Evolutionary conservation across 1,140 invertebrate species (phyloP).

Genomic region (Neoseiulus cucumeris): DNA sequence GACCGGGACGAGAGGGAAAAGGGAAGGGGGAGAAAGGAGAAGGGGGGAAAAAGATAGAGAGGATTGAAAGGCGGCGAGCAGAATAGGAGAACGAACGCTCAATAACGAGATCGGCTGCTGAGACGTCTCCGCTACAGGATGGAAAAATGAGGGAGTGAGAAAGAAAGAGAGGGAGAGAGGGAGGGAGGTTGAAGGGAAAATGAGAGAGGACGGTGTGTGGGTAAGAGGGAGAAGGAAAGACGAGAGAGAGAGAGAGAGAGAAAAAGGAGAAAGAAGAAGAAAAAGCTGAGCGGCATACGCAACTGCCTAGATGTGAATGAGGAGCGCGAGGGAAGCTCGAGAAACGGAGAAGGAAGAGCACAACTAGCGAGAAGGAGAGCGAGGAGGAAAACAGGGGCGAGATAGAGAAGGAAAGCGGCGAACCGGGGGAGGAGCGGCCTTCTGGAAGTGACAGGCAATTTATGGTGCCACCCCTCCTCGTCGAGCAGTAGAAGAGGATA

Average conservation of each 20-base stretch:
- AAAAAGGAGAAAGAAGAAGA: not conserved
- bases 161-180: constrained; percentile 9
- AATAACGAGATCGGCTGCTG: too few species aligned
- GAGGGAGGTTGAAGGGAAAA: not conserved
- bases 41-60: not conserved
- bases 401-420: not conserved
- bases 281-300: not conserved
- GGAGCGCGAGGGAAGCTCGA: not conserved
- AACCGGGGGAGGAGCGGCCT: not conserved
- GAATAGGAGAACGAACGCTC: too few species aligned
- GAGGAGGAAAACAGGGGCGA: constrained; percentile 3
- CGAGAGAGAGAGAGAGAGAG: not conserved
- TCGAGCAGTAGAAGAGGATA: not conserved
- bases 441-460: constrained; percentile 11
- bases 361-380: constrained; percentile 7
- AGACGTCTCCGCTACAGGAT: too few species aligned
- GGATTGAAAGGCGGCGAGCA: not conserved
- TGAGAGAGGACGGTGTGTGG: not conserved
- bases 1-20: not conserved
- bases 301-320: not conserved
- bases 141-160: not conserved
- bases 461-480: not conserved
- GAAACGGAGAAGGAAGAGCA: constrained; percentile 7
- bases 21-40: not conserved
- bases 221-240: not conserved